These are phyloP conservation scores for Chrysoperla carnea DNA, from an alignment of 1,140 invertebrate genomes.

Conservation along the genomic window DNA sequence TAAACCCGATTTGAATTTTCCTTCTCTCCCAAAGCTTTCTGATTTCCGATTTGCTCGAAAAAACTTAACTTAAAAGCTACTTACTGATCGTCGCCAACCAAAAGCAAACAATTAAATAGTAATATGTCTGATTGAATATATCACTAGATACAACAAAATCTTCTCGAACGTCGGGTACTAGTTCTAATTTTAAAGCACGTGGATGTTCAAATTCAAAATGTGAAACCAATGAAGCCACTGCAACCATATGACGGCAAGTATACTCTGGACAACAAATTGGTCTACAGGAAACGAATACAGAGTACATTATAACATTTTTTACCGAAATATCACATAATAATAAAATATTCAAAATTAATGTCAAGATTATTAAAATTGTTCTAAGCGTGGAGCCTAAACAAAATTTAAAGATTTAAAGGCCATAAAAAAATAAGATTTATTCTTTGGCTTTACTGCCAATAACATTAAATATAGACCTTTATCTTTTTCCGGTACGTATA, in stretches of 20 bases:
- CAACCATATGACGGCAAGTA: not conserved
- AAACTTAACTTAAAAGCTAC: too few relatives aligned
- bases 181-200: not conserved
- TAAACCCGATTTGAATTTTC: too few relatives aligned
- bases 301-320: too few relatives aligned
- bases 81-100: not conserved
- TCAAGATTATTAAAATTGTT: too few relatives aligned
- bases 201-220: slow-evolving; percentile 1
- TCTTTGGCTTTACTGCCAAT: too few relatives aligned
- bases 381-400: too few relatives aligned
- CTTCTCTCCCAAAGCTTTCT: too few relatives aligned
- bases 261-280: not conserved
- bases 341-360: not conserved
- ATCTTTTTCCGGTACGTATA: too few relatives aligned
- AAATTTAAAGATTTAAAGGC: too few relatives aligned
- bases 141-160: not conserved
- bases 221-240: not conserved
- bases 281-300: not conserved
- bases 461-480: too few relatives aligned
- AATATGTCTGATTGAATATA: not conserved
- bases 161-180: not conserved
- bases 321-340: not conserved
- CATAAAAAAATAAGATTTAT: too few relatives aligned
- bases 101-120: not conserved
- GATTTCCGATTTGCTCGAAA: too few relatives aligned